Evolutionary conservation across 2,113 vertebrate species (phyloP).

Genomic region (Hylia prasina): DNA sequence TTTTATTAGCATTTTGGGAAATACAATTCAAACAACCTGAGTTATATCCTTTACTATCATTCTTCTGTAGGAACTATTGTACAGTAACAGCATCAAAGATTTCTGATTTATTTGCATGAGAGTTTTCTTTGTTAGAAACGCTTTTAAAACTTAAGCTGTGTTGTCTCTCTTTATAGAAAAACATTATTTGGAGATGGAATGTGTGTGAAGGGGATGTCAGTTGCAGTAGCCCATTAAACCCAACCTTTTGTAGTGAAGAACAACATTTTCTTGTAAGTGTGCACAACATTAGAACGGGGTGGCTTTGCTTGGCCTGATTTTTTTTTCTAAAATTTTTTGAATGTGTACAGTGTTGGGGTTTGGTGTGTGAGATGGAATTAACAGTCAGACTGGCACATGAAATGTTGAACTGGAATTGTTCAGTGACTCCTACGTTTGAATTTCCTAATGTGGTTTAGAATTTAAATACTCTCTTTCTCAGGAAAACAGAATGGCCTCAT

Average conservation of each 20-base stretch:
- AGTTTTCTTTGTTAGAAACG: neutral
- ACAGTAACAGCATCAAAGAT: neutral
- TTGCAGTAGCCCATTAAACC: neutral
- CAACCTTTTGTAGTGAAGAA: neutral
- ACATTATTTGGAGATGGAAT: neutral
- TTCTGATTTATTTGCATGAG: neutral
- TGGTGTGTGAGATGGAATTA: neutral
- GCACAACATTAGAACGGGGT: neutral
- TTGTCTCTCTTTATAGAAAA: neutral
- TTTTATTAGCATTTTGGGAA: constrained; percentile 61
- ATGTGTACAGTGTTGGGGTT: neutral
- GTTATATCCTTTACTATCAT: constrained; percentile 4
- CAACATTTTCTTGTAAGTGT: neutral
- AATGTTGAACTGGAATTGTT: neutral
- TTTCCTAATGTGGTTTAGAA: neutral
- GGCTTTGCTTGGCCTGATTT: neutral
- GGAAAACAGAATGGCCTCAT: neutral
- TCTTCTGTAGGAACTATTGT: neutral
- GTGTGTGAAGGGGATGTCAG: neutral
- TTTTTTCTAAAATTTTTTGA: neutral
- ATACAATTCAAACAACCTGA: neutral
- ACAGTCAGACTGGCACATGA: neutral
- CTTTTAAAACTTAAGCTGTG: neutral
- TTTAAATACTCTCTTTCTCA: neutral
- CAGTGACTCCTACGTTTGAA: neutral